Evolutionary conservation across 2,888 invertebrate species (phyloP).

Genomic region (Entomobrya multifasciata): DNA sequence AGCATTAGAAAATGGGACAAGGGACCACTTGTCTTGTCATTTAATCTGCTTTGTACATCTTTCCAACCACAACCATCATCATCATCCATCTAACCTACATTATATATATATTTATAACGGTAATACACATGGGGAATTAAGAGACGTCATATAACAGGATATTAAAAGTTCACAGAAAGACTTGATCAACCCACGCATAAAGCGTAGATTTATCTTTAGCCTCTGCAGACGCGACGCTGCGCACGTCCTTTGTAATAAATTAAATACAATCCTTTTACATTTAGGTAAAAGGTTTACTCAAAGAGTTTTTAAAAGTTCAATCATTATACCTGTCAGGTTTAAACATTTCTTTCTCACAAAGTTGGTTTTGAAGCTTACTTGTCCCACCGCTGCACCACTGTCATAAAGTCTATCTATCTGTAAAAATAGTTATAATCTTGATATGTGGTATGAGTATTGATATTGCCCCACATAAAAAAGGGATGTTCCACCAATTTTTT

Average conservation of each 20-base stretch:
- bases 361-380: no score
- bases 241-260: not conserved
- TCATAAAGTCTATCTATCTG: not conserved
- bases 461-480: not conserved
- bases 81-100: no score
- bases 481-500: not conserved
- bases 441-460: not conserved
- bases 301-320: slow-evolving; percentile 2
- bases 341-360: not conserved
- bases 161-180: not conserved
- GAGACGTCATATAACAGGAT: not conserved
- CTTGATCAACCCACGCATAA: not conserved
- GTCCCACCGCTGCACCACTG: not conserved
- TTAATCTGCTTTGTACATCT: no score
- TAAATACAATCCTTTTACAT: not conserved
- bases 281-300: not conserved
- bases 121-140: not conserved
- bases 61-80: no score
- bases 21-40: no score
- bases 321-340: slow-evolving; percentile 19
- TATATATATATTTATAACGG: no score
- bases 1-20: no score
- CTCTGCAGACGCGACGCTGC: not conserved
- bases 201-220: no score
- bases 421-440: not conserved